Evolutionary conservation across 1,140 invertebrate species (phyloP), one percentile per base, ranked within the genome.

Genomic region (Trialeurodes vaporariorum): DNA sequence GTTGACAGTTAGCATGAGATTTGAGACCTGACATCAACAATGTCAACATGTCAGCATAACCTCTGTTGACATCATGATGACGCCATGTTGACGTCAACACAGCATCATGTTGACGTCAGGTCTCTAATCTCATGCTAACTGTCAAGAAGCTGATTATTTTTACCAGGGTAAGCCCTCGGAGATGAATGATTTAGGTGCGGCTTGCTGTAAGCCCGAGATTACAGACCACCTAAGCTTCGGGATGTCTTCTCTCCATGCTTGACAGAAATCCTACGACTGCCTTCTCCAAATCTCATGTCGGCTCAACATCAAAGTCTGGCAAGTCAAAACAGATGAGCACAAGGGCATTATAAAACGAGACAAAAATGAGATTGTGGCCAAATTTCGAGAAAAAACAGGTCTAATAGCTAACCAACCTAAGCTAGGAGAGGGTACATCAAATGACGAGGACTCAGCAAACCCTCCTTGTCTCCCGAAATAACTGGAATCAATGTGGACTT

Each of bases 361-460:
- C 58, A 70, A 67, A 63, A n/a, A 60, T 59, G 25, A 40, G n/a
- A 63, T 72, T 65, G 61, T 71, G 64, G 25, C 49, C 26, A 25
- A 34, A 34, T 64, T 68, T n/a, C 24, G 61, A 60, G 13, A 66
- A 25, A 34, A 72, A 69, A 27, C 69, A 60, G 59, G 69, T 24
- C 61, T 72, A 23, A 34, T 73, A 62, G 59, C 73, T 5, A 71
- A 74, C 67, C 49, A 34, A 63, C 68, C 68, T 17, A 72, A 70
- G 66, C 70, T 63, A 17, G 72, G 71, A 25, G 71, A 64, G 65
- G 76, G 75, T 25, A 72, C 70, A 13, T 73, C 75, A 11, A 78
- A 77, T 66, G 75, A 76, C 68, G 75, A 74, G 21, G 78, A 79
- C 69, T 76, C 75, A 13, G 73, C 71, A 22, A 72, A 76, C 68